Evolutionary conservation across 2,113 vertebrate genomes (phyloP).

Genomic region (Orientallactaga bullata): DNA sequence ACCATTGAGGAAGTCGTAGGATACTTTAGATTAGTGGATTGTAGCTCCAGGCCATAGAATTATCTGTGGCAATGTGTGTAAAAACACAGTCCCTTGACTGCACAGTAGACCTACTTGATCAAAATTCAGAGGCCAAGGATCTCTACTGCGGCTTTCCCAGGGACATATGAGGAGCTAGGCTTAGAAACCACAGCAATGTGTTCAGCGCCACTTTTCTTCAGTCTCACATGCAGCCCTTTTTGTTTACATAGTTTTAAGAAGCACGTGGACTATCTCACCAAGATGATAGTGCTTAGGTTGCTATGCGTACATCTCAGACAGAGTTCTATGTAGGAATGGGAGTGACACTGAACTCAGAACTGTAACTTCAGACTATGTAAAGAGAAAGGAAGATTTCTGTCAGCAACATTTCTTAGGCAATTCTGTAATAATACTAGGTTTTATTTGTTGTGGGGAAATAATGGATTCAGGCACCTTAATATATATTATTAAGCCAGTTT

Average conservation of each 20-base stretch:
- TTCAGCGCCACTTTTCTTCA: neutral
- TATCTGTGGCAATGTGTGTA: neutral
- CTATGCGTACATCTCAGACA: neutral
- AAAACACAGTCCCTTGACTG: neutral
- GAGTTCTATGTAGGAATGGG: neutral
- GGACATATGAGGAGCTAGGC: neutral
- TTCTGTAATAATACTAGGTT: neutral
- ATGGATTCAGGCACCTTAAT: neutral
- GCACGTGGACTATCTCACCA: neutral
- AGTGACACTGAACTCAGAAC: neutral
- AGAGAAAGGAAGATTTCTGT: neutral
- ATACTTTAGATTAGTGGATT: neutral
- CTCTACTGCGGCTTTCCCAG: neutral
- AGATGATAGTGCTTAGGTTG: neutral
- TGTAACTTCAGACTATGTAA: neutral
- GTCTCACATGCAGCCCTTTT: neutral
- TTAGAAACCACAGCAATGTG: neutral
- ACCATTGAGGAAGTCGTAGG: neutral
- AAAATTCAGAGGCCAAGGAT: neutral
- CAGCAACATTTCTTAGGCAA: slow-evolving; percentile 9
- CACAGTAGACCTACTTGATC: neutral
- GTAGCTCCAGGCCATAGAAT: slow-evolving; percentile 16
- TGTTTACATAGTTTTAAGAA: slow-evolving; percentile 21
- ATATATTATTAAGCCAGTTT: neutral
- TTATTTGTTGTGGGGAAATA: neutral